Conservation (phyloP, 2,888 invertebrate genomes). For the Dorcus hopei region DNA sequence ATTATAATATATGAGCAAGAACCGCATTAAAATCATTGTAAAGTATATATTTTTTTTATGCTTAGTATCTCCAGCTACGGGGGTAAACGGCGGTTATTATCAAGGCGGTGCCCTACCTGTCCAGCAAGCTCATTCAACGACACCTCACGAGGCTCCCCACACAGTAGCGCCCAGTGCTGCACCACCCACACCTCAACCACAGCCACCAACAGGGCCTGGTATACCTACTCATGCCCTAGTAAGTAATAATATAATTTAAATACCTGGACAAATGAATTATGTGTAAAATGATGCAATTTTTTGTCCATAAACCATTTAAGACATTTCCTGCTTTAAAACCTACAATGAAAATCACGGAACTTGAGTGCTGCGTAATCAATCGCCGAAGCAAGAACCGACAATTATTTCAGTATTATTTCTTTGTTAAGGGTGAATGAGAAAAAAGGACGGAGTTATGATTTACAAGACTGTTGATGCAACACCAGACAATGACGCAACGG, state of each 20-base stretch:
- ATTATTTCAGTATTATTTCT: too few species aligned
- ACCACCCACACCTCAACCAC: constrained; percentile 51
- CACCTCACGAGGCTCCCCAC: constrained; percentile 70
- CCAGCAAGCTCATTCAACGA: constrained; percentile 88
- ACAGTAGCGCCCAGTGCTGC: constrained; percentile 54
- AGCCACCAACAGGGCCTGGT: constrained; percentile 50
- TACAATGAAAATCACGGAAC: too few species aligned
- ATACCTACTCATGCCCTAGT: constrained; percentile 44
- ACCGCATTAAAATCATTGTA: too few species aligned
- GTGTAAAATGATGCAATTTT: not conserved
- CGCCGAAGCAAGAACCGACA: too few species aligned
- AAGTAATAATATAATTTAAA: constrained; percentile 25
- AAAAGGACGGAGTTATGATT: too few species aligned
- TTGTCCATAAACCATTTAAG: not conserved
- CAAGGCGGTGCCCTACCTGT: constrained; percentile 69
- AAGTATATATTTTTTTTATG: not conserved
- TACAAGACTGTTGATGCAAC: too few species aligned
- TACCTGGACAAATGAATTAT: not conserved
- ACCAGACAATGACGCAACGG: too few species aligned
- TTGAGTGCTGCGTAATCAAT: too few species aligned
- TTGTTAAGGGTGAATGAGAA: too few species aligned
- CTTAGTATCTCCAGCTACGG: constrained; percentile 53
- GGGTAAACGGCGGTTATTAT: constrained; percentile 71
- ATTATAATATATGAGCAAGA: too few species aligned
- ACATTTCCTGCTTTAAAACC: not conserved